Evolutionary conservation across 92 coral and sea anemone species (phyloP), one percentile per base, ranked within the genome.

Genomic region (Parazoanthus atlanticus): DNA sequence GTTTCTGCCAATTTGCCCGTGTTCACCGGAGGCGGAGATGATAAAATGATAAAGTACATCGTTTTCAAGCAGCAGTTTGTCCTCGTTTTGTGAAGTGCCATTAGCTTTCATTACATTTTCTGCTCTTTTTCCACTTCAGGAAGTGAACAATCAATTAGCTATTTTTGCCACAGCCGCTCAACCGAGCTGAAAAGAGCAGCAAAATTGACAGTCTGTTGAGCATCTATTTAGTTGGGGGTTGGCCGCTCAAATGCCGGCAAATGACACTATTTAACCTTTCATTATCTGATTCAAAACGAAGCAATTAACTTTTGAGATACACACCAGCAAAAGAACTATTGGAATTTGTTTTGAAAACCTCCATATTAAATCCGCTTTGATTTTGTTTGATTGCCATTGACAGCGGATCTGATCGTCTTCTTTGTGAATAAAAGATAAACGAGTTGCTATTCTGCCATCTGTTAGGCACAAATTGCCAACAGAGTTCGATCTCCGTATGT

Each of bases 231-330:
- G 73, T 34, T 82, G 56, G 30, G 75, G 75, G 54, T 8, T 82
- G 76, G 34, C 56, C 76, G 56, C 21, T 29, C 87, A 84, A 84
- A 71, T 30, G 70, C 78, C 79, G 65, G 31, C 56, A 84, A 84
- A 69, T 70, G 54, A 70, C 87, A 28, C 29, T 84, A 67, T 70
- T 70, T 70, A 70, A 84, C 78, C 87, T 84, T 84, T 84, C 76
- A 77, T 43, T 84, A 69, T 84, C 78, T 47, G 66, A 70, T 70
- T 69, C 78, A 84, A 84, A 84, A 46, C 43, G 78, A 84, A 84
- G 87, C 87, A 84, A 70, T 84, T 84, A 70, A 49, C 15, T 6
- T 40, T 83, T 47, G 17, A 83, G 65, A 83, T 25, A 19, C 26
- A 43, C 66, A 70, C n/a, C 66, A 69, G 56, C 17, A 40, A 26